Percentiles rank a stretch among this genome's conserved stretches.
Evolutionary conservation across 2,888 invertebrate genomes (phyloP).

Genomic region (Ichneumon xanthorius): DNA sequence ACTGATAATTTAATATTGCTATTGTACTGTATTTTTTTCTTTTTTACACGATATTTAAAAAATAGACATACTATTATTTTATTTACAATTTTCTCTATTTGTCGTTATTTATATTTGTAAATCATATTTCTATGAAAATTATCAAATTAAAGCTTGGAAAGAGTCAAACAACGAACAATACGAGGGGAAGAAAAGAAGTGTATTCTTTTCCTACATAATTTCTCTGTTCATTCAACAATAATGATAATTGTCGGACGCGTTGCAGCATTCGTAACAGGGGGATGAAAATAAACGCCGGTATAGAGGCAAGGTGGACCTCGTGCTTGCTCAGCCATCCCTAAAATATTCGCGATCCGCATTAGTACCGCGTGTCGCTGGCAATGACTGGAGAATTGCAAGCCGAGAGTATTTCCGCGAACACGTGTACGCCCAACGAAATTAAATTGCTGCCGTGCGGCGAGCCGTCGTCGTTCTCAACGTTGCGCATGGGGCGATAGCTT

Average conservation of each 20-base stretch:
- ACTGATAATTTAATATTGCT: too few species aligned
- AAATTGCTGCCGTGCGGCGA: slow-evolving; percentile 51
- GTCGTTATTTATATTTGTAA: too few species aligned
- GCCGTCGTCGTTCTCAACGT: slow-evolving; percentile 15
- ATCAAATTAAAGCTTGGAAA: background rate
- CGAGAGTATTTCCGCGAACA: slow-evolving; percentile 60
- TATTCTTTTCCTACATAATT: background rate
- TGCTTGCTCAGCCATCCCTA: slow-evolving; percentile 53
- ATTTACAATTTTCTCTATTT: too few species aligned
- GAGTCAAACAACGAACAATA: background rate
- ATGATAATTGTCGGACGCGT: slow-evolving; percentile 31
- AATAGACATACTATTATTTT: too few species aligned
- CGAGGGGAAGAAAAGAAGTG: background rate
- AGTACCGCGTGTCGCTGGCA: slow-evolving; percentile 65
- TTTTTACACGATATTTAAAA: too few species aligned
- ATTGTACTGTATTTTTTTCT: too few species aligned
- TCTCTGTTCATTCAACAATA: slow-evolving; percentile 1
- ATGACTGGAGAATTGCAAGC: slow-evolving; percentile 39
- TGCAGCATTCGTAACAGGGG: slow-evolving; percentile 5
- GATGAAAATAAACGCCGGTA: slow-evolving; percentile 8
- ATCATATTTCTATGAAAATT: background rate
- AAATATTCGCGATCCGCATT: slow-evolving; percentile 68
- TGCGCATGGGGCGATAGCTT: slow-evolving; percentile 10
- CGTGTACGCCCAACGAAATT: slow-evolving; percentile 59
- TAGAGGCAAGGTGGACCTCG: slow-evolving; percentile 34